Conservation (phyloP, 2,888 invertebrate species). For the Pecten maximus region DNA sequence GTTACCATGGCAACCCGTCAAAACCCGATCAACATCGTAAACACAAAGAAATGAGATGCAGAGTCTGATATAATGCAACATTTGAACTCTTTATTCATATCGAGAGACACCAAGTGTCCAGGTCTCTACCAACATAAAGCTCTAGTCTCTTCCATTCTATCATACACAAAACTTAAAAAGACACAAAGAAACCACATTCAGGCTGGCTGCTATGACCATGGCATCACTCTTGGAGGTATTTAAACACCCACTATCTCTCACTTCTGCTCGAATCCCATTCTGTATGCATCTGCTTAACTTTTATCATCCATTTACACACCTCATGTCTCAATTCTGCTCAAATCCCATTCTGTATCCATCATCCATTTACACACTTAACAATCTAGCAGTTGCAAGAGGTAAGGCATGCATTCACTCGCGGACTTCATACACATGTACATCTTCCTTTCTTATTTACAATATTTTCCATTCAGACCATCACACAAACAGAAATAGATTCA, state of each 20-base stretch:
- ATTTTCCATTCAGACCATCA: neutral
- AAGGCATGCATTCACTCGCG: neutral
- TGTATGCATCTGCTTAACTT: neutral
- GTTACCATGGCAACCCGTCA: slow-evolving; percentile 23
- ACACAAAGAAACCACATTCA: neutral
- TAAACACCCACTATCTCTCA: neutral
- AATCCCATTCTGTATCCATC: neutral
- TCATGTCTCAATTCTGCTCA: neutral
- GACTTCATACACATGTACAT: neutral
- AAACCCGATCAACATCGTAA: slow-evolving; percentile 21
- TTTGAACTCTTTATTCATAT: slow-evolving; percentile 28
- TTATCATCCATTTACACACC: neutral
- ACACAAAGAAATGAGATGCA: slow-evolving; percentile 25
- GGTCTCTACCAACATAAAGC: neutral
- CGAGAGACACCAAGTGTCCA: neutral
- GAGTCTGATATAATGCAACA: slow-evolving; percentile 5
- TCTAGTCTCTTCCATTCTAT: neutral
- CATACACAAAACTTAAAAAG: neutral
- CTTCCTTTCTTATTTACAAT: neutral
- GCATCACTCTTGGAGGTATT: neutral
- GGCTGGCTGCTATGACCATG: neutral
- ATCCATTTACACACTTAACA: neutral
- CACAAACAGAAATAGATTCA: neutral
- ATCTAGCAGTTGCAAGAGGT: neutral
- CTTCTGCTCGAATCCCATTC: neutral